Base-by-base conservation (phyloP, 2,113 vertebrate genomes). In the Anolis carolinensis region DNA sequence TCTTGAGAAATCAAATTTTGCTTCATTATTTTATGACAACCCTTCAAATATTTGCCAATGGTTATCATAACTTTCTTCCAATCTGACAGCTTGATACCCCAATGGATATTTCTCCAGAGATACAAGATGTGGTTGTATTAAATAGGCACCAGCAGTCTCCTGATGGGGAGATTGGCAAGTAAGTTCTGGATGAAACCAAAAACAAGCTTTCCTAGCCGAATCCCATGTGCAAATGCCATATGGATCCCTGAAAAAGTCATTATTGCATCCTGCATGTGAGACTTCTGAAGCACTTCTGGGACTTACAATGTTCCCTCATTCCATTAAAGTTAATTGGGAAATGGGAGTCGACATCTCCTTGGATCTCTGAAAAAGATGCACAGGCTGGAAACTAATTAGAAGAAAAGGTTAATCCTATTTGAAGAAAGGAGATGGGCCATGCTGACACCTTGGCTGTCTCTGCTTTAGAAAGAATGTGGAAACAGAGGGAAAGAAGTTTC, bases 331-430 rank as follows among this genome's bases (percentile, higher is more conserved):
- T 71, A 87, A 25, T 48, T 86, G 78, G 2, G 1, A 20, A 78
- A 10, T 79, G 48, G 86, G 25, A 50, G 83, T 88, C 30, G 5
- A 71, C 70, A 77, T 81, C 2, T 16, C 62, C 70, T 70, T 74
- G 77, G 79, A 39, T 5, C 16, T 74, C 59, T 16, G 73, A 18
- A 3, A 81, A 32, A 86, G n/a, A 44, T 21, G 6, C 9, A 11
- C 84, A 88, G 76, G 1, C 39, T 77, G 7, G 87, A 88, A 83
- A 88, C 70, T 80, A 90, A 67, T 81, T 7, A 44, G 21, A 23
- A 18, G 32, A 55, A 7, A 65, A n/a, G 16, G 32, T 78, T 71
- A 68, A 25, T 90, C 76, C 82, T 2, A 72, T 5, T 0, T 65
- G 50, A 88, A 10, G 74, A 52, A 21, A 36, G 79, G 6, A 83